Base-by-base conservation (phyloP, 2,888 invertebrate genomes). In the Cyrtodaria siliqua region DNA sequence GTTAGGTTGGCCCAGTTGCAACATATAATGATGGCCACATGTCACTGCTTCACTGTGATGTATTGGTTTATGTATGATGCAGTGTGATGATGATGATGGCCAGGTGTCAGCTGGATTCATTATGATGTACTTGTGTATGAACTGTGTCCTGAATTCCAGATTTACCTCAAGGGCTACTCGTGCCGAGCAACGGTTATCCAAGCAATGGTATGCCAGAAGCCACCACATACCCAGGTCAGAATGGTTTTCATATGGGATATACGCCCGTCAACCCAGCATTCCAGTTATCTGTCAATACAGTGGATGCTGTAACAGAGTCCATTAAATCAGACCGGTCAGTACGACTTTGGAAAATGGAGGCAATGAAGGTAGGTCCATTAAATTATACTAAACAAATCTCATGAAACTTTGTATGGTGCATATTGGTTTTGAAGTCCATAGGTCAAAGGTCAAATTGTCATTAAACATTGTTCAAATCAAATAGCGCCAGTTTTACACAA, bases 331-430 rank as follows among this genome's bases (percentile, higher is more conserved):
- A 91, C 70, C 59, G 89, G 24, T 86, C 89, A 23, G 83, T 91
- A n/a, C 69, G 91, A 8, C 79, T 89, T 85, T 89, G 87, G 89
- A 90, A 89, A 76, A 90, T 90, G 70, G 88, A 90, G 59, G 90
- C 90, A 27, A 68, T 89, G 14, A 91, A 89, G 87, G 90, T 90
- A 78, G 53, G 64, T 18, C n/a, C n/a, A n/a, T n/a, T n/a, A n/a
- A n/a, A n/a, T n/a, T n/a, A n/a, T n/a, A n/a, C n/a, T n/a, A n/a
- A n/a, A n/a, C n/a, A n/a, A n/a, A n/a, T n/a, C n/a, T n/a, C n/a
- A n/a, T n/a, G n/a, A n/a, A n/a, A n/a, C n/a, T n/a, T n/a, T n/a
- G 40, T 12, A 38, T 38, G 40, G 9, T 38, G 40, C 40, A 12
- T 38, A 38, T 38, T 16, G 9, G 8, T 8, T 38, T 38, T 16